Evolutionary conservation across 2,888 invertebrate species (phyloP).

Genomic region (Tenthredo distinguenda): DNA sequence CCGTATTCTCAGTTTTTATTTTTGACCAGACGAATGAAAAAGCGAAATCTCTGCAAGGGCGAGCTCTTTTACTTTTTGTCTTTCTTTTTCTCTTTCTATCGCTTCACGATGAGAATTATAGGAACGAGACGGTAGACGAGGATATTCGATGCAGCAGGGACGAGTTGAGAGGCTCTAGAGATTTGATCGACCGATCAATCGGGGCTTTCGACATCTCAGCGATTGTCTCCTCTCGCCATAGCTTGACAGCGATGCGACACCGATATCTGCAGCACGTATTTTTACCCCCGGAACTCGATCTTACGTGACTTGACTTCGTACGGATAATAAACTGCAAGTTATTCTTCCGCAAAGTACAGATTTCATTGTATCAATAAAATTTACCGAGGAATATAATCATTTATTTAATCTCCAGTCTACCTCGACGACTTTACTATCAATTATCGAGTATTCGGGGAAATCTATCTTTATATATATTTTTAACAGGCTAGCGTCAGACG

Average conservation of each 20-base stretch:
- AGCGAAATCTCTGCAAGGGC: not conserved
- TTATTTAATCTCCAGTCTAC: not conserved
- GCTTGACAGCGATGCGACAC: conserved; percentile 46
- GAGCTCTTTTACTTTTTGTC: not conserved
- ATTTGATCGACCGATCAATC: conserved; percentile 43
- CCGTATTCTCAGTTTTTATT: not conserved
- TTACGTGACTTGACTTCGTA: conserved; percentile 28
- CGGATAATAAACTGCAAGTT: conserved; percentile 19
- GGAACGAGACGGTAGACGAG: not conserved
- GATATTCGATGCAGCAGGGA: not conserved
- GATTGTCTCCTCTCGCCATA: conserved; percentile 32
- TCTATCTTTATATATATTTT: not conserved
- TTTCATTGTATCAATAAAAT: not conserved
- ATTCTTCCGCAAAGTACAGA: not conserved
- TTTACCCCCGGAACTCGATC: not conserved
- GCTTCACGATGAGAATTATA: conserved; percentile 3
- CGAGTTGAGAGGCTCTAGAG: conserved; percentile 25
- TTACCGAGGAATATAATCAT: not conserved
- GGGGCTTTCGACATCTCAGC: not conserved
- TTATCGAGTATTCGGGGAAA: not conserved
- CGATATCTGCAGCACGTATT: conserved; percentile 45
- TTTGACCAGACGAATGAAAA: not conserved
- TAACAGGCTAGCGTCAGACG: not conserved
- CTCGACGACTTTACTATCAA: not conserved
- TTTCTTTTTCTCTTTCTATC: not conserved